Conservation (phyloP, 2,113 vertebrate species). For the Hippocampus barbouri region DNA sequence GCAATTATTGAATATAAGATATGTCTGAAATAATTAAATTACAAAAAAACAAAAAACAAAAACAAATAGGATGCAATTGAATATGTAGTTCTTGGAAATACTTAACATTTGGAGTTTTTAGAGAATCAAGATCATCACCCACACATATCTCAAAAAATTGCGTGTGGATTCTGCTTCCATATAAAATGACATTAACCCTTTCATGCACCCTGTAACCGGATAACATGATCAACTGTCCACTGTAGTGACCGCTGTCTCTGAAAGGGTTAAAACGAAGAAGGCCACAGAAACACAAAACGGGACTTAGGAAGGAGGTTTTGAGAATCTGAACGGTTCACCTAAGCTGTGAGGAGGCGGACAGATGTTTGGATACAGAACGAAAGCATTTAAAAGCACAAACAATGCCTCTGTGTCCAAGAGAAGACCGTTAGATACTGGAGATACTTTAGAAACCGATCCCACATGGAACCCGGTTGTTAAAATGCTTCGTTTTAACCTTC, state of each 20-base stretch:
- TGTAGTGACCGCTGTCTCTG: too few species aligned
- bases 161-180: background rate
- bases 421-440: background rate
- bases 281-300: background rate
- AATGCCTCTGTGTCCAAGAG: background rate
- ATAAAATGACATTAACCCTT: background rate
- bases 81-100: background rate
- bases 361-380: slow-evolving; percentile 1
- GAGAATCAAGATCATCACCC: background rate
- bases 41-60: background rate
- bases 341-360: background rate
- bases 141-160: background rate
- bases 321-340: background rate
- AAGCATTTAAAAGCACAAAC: slow-evolving; percentile 1
- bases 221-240: too few species aligned
- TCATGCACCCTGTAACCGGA: too few species aligned
- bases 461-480: background rate
- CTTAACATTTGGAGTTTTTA: background rate
- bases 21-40: background rate
- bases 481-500: background rate
- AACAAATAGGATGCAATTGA: background rate
- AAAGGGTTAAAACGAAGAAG: too few species aligned
- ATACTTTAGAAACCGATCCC: background rate
- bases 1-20: background rate
- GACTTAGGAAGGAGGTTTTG: background rate